Percentiles rank a stretch among this genome's conserved stretches.
Evolutionary conservation across 2,113 vertebrate species (phyloP).

Genomic region (Eleginops maclovinus): DNA sequence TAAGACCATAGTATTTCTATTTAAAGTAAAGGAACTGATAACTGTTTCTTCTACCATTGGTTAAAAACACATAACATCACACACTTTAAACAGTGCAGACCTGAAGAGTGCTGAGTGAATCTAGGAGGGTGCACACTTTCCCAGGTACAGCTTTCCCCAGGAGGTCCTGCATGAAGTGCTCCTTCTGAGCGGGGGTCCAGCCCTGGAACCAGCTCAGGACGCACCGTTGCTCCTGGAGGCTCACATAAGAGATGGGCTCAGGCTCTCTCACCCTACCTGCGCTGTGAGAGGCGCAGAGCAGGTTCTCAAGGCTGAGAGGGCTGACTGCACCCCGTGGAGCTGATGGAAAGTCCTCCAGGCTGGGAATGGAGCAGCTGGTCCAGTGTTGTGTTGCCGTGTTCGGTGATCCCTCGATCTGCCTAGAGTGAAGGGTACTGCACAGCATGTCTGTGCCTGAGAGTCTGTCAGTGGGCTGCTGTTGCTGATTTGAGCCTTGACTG

Average conservation of each 20-base stretch:
- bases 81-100: constrained; percentile 48
- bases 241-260: constrained; percentile 86
- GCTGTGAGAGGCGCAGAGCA: constrained; percentile 64
- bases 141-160: constrained; percentile 90
- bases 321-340: constrained; percentile 46
- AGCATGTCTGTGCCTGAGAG: constrained; percentile 27
- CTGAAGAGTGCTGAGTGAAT: constrained; percentile 87
- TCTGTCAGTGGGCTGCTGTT: constrained; percentile 39
- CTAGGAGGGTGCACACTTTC: constrained; percentile 89
- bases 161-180: constrained; percentile 88
- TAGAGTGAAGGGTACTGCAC: constrained; percentile 27
- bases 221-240: constrained; percentile 90
- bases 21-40: no score
- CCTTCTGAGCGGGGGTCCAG: constrained; percentile 85
- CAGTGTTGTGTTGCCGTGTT: constrained; percentile 35
- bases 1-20: no score
- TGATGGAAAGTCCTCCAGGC: constrained; percentile 62
- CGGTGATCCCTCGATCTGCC: not conserved
- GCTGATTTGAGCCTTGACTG: constrained; percentile 47
- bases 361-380: constrained; percentile 35
- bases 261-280: constrained; percentile 40
- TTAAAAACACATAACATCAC: no score
- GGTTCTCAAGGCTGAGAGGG: constrained; percentile 74
- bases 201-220: constrained; percentile 90
- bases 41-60: no score